These are phyloP conservation scores for Hydropsyche betteni DNA, from an alignment of 2,888 invertebrate genomes.

Conservation along the genomic window DNA sequence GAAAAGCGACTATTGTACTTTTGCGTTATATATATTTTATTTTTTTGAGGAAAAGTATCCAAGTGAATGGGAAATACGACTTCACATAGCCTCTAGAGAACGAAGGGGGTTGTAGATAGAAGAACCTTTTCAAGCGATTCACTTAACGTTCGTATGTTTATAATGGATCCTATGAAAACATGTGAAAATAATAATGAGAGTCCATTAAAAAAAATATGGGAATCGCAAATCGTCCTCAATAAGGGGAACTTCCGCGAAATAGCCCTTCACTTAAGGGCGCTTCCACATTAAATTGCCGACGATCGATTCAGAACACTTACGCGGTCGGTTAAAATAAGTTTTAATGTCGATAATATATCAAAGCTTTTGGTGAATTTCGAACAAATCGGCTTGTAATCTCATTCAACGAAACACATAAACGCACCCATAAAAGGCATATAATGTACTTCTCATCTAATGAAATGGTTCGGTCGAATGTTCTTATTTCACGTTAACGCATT, in stretches of 20 bases:
- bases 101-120: neutral
- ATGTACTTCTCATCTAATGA: neutral
- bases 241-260: neutral
- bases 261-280: neutral
- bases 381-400: neutral
- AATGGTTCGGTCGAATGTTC: too few relatives aligned
- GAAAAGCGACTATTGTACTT: slow-evolving; percentile 15
- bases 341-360: slow-evolving; percentile 21
- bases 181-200: slow-evolving; percentile 5
- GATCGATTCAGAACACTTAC: neutral
- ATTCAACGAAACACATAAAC: slow-evolving; percentile 21
- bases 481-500: too few relatives aligned
- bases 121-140: slow-evolving; percentile 19
- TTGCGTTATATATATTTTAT: neutral
- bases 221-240: too few relatives aligned
- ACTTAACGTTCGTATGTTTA: neutral
- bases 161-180: slow-evolving; percentile 21
- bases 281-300: neutral
- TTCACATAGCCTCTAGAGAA: neutral
- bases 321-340: neutral
- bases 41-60: slow-evolving; percentile 17
- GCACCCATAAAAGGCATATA: slow-evolving; percentile 12
- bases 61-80: slow-evolving; percentile 13
- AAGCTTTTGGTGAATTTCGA: neutral
- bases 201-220: neutral